Evolutionary conservation across 2,797 vertebrate genomes (phyloP), one percentile per base, ranked within the genome.

Genomic region (Chelidonichthys spinosus): DNA sequence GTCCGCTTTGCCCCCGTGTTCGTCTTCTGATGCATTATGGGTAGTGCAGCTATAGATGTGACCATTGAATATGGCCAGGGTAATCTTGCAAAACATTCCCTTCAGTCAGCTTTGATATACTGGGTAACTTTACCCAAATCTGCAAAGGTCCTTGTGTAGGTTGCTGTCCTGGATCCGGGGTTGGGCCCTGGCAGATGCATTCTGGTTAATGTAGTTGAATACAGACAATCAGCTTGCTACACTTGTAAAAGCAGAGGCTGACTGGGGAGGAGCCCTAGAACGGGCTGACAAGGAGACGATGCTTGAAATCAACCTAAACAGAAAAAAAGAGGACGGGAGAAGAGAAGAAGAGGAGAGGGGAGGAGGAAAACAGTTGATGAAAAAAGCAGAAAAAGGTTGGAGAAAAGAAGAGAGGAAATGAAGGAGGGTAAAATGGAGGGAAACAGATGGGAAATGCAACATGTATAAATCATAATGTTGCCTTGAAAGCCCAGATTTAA

Each of bases 241-340:
- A 65, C 56, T 18, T 46, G 69, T 76, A 6, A 68, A 49, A 32
- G 55, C 47, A 33, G 62, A 60, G 25, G 77, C 83, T 76, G 90
- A 89, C 88, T 60, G 49, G 71, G 68, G 76, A 79, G 83, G 72
- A 84, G 91, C 92, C 91, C 91, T 90, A 91, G 64, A 90, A 90
- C 81, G 85, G 90, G 89, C 92, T 68, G 75, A 86, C 49, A 66
- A 81, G 70, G 55, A 83, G 69, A 56, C 35, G 81, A 83, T 54
- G 62, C 58, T 76, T 78, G 71, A 83, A 85, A 72, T 82, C 66
- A 78, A 81, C 85, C 93, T 93, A 69, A 75, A 49, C 17, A 14
- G 37, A 59, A 5, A 7, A 59, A 5, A 9, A 7, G 17, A 32
- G 33, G n/a, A 17, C 18, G 61, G 15, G 47, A 5, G 11, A 11